These are phyloP conservation scores for Oryctes rhinoceros DNA, from an alignment of 1,140 invertebrate genomes.

Conservation along the genomic window DNA sequence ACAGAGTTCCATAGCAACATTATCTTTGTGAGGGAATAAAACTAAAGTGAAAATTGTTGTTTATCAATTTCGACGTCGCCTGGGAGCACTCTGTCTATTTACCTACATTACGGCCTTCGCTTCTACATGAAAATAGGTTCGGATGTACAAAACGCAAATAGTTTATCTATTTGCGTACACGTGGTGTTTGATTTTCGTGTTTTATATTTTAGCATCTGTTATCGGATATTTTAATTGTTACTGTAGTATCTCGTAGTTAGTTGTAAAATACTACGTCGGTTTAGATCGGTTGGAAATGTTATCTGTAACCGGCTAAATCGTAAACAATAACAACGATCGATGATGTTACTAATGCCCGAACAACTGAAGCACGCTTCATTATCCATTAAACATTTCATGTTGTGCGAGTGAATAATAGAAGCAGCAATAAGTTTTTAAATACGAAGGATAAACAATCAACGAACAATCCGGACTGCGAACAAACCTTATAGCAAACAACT, in stretches of 20 bases:
- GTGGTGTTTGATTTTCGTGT: not conserved
- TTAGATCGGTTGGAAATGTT: not conserved
- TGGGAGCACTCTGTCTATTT: not conserved
- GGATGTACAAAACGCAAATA: not conserved
- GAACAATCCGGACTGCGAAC: no score
- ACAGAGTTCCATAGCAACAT: not conserved
- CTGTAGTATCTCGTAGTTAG: not conserved
- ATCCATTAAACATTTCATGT: not conserved
- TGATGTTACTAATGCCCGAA: no score
- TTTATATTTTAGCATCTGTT: not conserved
- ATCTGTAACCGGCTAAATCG: not conserved
- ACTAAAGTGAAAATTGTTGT: slow-evolving; percentile 8
- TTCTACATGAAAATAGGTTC: not conserved
- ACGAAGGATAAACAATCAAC: no score
- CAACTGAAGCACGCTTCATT: not conserved
- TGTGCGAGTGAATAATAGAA: no score
- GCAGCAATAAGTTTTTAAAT: no score
- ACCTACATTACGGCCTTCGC: not conserved
- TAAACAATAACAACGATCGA: not conserved
- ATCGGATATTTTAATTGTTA: not conserved
- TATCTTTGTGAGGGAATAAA: not conserved
- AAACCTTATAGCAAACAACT: no score
- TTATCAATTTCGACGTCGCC: not conserved
- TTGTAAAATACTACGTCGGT: not conserved
- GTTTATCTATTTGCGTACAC: not conserved